Percentiles rank a stretch among this genome's conserved stretches.
Conservation (phyloP, 2,888 invertebrate species). For the Trachelus tabidus region DNA sequence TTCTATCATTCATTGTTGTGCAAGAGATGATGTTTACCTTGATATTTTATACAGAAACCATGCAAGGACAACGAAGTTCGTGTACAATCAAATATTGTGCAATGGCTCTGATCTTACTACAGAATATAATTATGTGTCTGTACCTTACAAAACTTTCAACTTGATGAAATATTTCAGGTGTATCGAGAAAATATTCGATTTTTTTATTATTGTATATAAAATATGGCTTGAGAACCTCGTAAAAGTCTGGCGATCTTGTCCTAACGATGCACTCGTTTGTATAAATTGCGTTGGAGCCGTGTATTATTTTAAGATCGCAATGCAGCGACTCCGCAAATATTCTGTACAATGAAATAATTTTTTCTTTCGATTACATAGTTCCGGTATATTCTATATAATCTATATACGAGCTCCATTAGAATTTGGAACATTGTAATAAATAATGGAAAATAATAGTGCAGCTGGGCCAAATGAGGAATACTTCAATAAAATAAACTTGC, state of each 20-base stretch:
- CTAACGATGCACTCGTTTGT: conserved; percentile 73
- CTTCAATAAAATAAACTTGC: neutral
- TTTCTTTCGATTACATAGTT: conserved; percentile 34
- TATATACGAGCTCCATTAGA: too few relatives aligned
- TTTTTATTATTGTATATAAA: conserved; percentile 69
- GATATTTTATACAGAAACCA: neutral
- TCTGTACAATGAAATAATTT: conserved; percentile 64
- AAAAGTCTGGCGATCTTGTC: conserved; percentile 72
- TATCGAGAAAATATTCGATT: conserved; percentile 67
- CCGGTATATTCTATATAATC: too few relatives aligned
- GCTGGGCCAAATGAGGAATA: neutral
- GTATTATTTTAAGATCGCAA: conserved; percentile 72
- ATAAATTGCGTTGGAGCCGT: conserved; percentile 71
- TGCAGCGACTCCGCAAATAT: conserved; percentile 73
- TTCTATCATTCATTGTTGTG: neutral
- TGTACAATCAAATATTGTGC: neutral
- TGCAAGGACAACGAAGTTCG: neutral
- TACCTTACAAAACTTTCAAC: conserved; percentile 65
- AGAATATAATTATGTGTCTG: conserved; percentile 14
- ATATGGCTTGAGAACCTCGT: conserved; percentile 69
- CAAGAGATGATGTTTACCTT: neutral
- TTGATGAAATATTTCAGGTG: conserved; percentile 68
- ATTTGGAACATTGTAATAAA: neutral
- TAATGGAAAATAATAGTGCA: neutral
- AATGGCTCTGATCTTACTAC: neutral